These are phyloP conservation scores for Schizopygopsis pylzovi DNA, from an alignment of 2,797 vertebrate species.

Conservation along the genomic window DNA sequence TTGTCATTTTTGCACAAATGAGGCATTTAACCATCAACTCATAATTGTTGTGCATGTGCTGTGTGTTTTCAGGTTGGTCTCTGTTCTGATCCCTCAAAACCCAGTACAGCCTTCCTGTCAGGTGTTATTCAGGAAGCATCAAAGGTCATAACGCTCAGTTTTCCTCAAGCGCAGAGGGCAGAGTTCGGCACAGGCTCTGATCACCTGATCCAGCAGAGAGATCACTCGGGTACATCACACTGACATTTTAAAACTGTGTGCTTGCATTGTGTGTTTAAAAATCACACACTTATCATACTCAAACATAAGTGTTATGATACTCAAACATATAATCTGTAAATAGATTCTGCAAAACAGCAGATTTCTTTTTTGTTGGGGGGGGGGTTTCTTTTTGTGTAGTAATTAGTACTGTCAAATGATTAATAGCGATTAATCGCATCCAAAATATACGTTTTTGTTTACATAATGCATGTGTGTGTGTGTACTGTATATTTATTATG, in stretches of 20 bases:
- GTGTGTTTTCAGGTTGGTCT: slow-evolving; percentile 83
- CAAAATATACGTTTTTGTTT: too few relatives aligned
- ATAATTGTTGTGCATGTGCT: neutral
- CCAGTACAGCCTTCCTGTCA: slow-evolving; percentile 69
- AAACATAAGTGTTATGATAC: neutral
- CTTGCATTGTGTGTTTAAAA: neutral
- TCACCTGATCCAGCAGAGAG: slow-evolving; percentile 27
- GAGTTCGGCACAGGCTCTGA: slow-evolving; percentile 54
- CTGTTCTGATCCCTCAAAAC: slow-evolving; percentile 78
- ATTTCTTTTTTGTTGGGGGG: too few relatives aligned
- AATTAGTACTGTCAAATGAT: too few relatives aligned
- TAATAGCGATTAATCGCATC: too few relatives aligned
- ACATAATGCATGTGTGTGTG: too few relatives aligned
- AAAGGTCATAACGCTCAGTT: slow-evolving; percentile 79
- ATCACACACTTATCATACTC: neutral
- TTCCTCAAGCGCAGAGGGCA: slow-evolving; percentile 78
- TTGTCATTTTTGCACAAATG: neutral
- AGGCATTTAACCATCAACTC: neutral
- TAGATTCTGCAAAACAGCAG: neutral
- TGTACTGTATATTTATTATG: too few relatives aligned
- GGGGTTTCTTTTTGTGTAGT: too few relatives aligned
- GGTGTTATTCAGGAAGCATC: slow-evolving; percentile 69
- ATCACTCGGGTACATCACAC: slow-evolving; percentile 61
- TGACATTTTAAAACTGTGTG: neutral
- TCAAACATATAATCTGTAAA: neutral